Base-by-base conservation (phyloP, 2,888 invertebrate genomes). In the Andrena camellia region DNA sequence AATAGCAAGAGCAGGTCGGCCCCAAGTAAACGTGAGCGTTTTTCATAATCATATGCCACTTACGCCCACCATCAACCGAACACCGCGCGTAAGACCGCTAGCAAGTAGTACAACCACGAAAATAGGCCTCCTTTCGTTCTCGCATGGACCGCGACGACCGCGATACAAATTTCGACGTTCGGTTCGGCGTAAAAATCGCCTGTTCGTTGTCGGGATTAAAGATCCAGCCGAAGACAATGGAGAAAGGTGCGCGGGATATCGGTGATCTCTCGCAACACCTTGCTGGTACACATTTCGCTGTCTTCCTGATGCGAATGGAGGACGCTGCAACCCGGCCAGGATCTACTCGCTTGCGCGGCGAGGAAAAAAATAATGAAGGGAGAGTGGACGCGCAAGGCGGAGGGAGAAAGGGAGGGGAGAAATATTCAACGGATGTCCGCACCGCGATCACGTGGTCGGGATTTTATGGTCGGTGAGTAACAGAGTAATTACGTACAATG, bases 381-480 rank as follows among this genome's bases (percentile, higher is more conserved):
- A 42, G 48, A 13, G 31, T 13, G 33, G 17, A 23, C 17, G 26
- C 2, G 26, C 2, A 33, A 31, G 57, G 31, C 6, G 3, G 7
- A 5, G 33, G 31, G 29, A n/a, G n/a, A 48, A 33, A 42, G 68
- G 33, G 60, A 48, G 78, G 67, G 42, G 77, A 50, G 73, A 60
- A 78, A 72, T 85, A 76, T 62, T 42, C 69, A 78, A 81, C 81
- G 78, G 83, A 79, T 84, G 84, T 88, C 81, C 86, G 88, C 70
- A 52, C 20, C 67, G 33, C 33, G 77, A 84, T 88, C 86, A 73
- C 71, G 82, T 81, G 82, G 73, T 72, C 78, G 73, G 77, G 81
- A 87, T 85, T 87, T 89, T 86, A 88, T 89, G 89, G 83, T 78
- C 48, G 78, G 78, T 68, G 88, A 83, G 85, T 88, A 79, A 74